Conservation (phyloP, 2,113 vertebrate species). For the Etia nguti region DNA sequence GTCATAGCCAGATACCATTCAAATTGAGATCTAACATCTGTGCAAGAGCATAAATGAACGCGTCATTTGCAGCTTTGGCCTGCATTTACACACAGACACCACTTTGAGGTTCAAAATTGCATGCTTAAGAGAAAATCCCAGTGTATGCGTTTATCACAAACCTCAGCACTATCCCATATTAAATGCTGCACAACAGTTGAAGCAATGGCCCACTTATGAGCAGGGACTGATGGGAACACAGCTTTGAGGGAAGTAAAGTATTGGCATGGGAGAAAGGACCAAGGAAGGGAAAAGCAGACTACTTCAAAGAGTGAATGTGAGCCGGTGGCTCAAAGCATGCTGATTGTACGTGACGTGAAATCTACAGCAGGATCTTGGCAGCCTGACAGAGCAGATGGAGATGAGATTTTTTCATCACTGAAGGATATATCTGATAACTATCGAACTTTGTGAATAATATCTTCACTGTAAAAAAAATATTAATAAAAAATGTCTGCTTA, state of each 20-base stretch:
- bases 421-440: slow-evolving; percentile 33
- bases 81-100: neutral
- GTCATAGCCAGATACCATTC: neutral
- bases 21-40: slow-evolving; percentile 6
- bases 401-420: slow-evolving; percentile 22
- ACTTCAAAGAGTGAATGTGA: slow-evolving; percentile 60
- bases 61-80: neutral
- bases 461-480: neutral
- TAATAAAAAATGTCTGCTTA: neutral
- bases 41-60: neutral
- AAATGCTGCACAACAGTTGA: slow-evolving; percentile 39
- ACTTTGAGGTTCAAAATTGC: neutral
- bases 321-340: slow-evolving; percentile 50
- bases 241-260: slow-evolving; percentile 46
- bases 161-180: slow-evolving; percentile 12
- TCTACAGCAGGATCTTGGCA: slow-evolving; percentile 50
- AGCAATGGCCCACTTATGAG: slow-evolving; percentile 39
- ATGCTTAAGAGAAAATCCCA: neutral
- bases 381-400: slow-evolving; percentile 41
- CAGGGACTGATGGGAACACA: slow-evolving; percentile 26
- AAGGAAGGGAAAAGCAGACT: slow-evolving; percentile 31
- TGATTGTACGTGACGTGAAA: slow-evolving; percentile 50
- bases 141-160: slow-evolving; percentile 16
- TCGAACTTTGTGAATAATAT: slow-evolving; percentile 9
- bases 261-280: slow-evolving; percentile 32